A percentile compares a stretch with the other conserved stretches of the same genome.
These are phyloP conservation scores for Anorthoa munda DNA, from an alignment of 2,888 invertebrate species.

Conservation along the genomic window DNA sequence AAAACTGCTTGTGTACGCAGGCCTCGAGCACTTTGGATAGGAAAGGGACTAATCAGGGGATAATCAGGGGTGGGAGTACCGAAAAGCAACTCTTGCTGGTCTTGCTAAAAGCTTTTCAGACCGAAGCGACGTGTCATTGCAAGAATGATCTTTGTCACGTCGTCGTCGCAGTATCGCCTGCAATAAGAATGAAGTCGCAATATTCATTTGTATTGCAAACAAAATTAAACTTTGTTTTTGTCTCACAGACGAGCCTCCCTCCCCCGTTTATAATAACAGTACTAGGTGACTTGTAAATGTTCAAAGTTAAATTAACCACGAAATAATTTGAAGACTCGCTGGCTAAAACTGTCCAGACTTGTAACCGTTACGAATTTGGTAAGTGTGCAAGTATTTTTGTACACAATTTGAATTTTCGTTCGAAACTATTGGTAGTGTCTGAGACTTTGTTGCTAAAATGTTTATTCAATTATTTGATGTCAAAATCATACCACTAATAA, in stretches of 20 bases:
- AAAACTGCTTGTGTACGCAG: no score
- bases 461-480: neutral
- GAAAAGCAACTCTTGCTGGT: no score
- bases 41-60: no score
- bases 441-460: neutral
- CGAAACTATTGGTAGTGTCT: slow-evolving; percentile 1
- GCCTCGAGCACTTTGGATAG: no score
- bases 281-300: slow-evolving; percentile 41
- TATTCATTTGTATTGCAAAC: slow-evolving; percentile 5
- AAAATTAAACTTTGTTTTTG: slow-evolving; percentile 38
- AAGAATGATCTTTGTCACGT: no score
- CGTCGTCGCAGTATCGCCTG: no score
- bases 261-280: slow-evolving; percentile 29
- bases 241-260: slow-evolving; percentile 1
- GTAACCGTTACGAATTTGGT: slow-evolving; percentile 18
- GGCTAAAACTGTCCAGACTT: neutral
- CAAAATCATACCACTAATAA: neutral
- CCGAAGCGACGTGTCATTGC: no score
- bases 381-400: slow-evolving; percentile 27
- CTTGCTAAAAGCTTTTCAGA: no score
- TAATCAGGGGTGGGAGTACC: no score
- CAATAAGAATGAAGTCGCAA: neutral
- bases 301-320: slow-evolving; percentile 56
- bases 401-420: slow-evolving; percentile 1
- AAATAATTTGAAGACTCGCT: slow-evolving; percentile 43